These are phyloP conservation scores for Dryadula phaetusa DNA, from an alignment of 2,888 invertebrate species.

Conservation along the genomic window DNA sequence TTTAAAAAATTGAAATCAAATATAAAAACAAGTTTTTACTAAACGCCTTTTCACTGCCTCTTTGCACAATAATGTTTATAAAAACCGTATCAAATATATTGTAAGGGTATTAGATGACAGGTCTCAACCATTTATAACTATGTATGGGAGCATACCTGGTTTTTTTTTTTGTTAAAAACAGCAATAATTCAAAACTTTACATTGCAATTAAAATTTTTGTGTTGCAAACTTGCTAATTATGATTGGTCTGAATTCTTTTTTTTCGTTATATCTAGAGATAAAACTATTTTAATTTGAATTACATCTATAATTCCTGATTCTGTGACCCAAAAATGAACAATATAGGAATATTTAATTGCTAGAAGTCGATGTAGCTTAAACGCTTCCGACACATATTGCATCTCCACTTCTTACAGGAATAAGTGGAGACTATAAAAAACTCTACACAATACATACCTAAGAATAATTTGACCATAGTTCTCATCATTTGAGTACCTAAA, in stretches of 20 bases:
- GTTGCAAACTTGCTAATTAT: conserved; percentile 7
- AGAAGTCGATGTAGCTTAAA: too few relatives aligned
- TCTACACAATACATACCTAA: not conserved
- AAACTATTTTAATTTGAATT: not conserved
- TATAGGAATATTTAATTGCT: too few relatives aligned
- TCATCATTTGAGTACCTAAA: conserved; percentile 17
- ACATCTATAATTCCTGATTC: too few relatives aligned
- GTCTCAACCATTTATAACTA: conserved; percentile 15
- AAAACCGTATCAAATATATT: conserved; percentile 26
- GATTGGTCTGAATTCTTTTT: not conserved
- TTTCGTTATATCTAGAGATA: not conserved
- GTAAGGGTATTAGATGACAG: conserved; percentile 27
- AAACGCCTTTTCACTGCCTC: conserved; percentile 25
- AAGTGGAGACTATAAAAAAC: not conserved
- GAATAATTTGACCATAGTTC: conserved; percentile 1
- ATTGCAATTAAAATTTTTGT: conserved; percentile 15
- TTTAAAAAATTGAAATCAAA: not conserved
- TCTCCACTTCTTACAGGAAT: not conserved
- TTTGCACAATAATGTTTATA: conserved; percentile 21
- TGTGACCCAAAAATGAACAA: too few relatives aligned
- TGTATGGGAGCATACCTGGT: not conserved
- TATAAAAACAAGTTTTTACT: conserved; percentile 9
- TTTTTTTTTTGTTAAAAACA: not conserved
- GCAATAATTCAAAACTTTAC: conserved; percentile 21
- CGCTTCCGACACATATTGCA: not conserved